A percentile compares a stretch with the other conserved stretches of the same genome.
Conservation (phyloP, 2,888 invertebrate species). For the Ellobium chinense region DNA sequence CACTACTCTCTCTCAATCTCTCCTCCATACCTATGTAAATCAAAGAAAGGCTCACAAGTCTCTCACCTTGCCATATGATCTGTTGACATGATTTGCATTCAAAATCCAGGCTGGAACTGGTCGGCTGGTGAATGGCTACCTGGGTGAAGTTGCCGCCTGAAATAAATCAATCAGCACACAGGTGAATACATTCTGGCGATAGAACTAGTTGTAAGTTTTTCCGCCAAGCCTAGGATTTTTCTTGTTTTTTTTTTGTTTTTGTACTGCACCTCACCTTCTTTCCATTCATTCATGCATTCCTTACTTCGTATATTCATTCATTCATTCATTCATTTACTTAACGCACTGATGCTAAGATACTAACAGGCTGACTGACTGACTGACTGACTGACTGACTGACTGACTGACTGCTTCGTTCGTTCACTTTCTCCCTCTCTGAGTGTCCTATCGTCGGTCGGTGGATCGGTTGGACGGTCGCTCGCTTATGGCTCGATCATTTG, state of each 20-base stretch:
- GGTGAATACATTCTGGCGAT: not conserved
- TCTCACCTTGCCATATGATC: constrained; percentile 84
- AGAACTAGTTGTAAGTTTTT: not conserved
- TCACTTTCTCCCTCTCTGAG: no score
- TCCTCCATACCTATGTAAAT: no score
- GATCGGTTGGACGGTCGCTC: no score
- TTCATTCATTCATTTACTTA: not conserved
- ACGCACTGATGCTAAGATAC: no score
- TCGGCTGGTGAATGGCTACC: constrained; percentile 86
- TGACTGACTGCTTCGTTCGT: no score
- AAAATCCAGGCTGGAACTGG: constrained; percentile 84
- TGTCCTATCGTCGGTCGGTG: no score
- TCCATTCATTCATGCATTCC: not conserved
- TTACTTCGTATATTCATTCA: not conserved
- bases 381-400: no score
- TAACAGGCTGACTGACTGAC: no score
- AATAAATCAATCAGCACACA: constrained; percentile 40
- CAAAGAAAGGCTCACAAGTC: no score
- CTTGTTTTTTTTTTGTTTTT: not conserved
- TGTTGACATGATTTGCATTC: constrained; percentile 85
- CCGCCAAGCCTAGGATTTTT: no score
- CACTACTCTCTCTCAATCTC: no score
- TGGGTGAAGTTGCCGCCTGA: constrained; percentile 83
- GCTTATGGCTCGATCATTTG: no score
- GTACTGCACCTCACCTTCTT: not conserved